Conservation (phyloP, 2,888 invertebrate genomes). For the Metallyticus violacea region DNA sequence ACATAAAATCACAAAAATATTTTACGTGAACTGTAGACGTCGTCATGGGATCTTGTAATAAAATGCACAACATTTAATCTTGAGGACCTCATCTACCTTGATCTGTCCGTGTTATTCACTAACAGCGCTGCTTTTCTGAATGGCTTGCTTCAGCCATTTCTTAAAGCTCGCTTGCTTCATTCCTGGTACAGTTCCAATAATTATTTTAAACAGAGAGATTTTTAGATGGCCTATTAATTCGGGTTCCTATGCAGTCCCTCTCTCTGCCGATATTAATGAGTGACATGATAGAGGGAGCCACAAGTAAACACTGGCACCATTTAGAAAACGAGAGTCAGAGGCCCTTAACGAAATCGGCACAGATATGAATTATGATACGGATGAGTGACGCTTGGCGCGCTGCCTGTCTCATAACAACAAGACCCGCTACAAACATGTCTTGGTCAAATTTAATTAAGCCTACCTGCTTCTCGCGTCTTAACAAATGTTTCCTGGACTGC, state of each 20-base stretch:
- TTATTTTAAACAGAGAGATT: background rate
- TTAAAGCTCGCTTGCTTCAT: background rate
- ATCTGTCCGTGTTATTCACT: background rate
- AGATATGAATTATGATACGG: background rate
- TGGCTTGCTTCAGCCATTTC: background rate
- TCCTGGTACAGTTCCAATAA: background rate
- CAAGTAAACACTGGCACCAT: background rate
- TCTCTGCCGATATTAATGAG: background rate
- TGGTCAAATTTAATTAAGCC: background rate
- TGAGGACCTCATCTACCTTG: no score
- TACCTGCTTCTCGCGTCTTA: background rate
- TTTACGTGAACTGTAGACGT: no score
- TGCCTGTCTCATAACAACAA: background rate
- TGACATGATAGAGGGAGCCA: background rate
- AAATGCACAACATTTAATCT: no score
- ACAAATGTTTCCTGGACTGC: background rate
- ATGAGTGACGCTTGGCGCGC: background rate
- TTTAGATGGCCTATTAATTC: background rate
- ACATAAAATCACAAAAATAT: no score
- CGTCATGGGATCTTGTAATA: no score
- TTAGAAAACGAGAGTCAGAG: background rate
- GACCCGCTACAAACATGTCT: background rate
- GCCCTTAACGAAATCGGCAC: background rate
- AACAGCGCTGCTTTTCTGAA: background rate
- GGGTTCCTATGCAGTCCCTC: background rate